Percentiles rank a stretch among this genome's conserved stretches.
These are phyloP conservation scores for Eurosta solidaginis DNA, from an alignment of 1,140 invertebrate genomes.

Conservation along the genomic window DNA sequence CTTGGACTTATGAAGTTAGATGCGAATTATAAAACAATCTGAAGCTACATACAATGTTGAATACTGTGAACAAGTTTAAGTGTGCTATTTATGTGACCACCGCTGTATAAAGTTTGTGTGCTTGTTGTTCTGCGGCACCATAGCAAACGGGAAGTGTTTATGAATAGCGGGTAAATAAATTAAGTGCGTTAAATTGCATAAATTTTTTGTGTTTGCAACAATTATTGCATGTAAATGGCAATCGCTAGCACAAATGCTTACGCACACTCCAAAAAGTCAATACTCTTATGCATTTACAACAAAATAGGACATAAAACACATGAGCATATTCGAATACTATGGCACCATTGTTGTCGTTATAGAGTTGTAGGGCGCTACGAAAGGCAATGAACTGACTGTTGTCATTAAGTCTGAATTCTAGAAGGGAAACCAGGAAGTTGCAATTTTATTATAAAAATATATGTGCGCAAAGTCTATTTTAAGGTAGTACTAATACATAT, in stretches of 20 bases:
- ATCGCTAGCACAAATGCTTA: background rate
- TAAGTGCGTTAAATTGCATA: constrained; percentile 28
- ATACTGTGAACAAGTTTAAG: too few species aligned
- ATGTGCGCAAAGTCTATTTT: too few species aligned
- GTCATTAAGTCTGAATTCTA: too few species aligned
- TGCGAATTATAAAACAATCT: too few species aligned
- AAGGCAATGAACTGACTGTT: too few species aligned
- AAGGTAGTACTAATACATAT: too few species aligned
- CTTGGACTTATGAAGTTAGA: too few species aligned
- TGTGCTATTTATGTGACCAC: background rate
- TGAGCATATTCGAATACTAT: too few species aligned
- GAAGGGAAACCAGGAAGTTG: too few species aligned
- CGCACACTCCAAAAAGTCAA: background rate
- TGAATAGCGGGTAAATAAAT: constrained; percentile 12
- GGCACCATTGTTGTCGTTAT: background rate
- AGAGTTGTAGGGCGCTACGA: too few species aligned
- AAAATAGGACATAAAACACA: background rate
- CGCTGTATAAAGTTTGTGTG: background rate
- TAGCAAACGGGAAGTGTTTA: background rate
- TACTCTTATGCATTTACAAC: background rate
- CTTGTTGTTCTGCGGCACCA: background rate
- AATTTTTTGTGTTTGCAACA: constrained; percentile 30
- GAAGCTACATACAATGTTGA: too few species aligned
- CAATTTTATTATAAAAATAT: too few species aligned
- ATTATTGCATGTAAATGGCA: constrained; percentile 26